Evolutionary conservation across 1,140 invertebrate species (phyloP).

Genomic region (Cataglyphis hispanica): DNA sequence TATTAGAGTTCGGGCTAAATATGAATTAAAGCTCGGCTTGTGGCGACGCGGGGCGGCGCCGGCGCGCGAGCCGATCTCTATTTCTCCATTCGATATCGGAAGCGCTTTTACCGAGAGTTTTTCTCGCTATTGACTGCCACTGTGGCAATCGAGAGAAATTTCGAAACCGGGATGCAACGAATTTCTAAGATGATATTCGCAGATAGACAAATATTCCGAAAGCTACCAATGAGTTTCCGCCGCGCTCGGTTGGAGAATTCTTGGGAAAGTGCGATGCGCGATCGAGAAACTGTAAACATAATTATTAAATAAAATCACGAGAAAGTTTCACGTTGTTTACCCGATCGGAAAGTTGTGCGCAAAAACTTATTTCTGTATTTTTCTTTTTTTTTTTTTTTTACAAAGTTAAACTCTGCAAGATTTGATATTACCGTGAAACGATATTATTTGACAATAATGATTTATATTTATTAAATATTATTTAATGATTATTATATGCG

Average conservation of each 20-base stretch:
- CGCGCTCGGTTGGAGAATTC: conserved; percentile 16
- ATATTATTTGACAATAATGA: neutral
- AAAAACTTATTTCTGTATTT: conserved; percentile 19
- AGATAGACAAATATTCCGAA: conserved; percentile 59
- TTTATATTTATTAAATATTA: neutral
- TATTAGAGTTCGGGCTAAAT: conserved; percentile 43
- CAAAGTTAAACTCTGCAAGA: neutral
- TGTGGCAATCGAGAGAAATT: conserved; percentile 35
- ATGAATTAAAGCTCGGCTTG: conserved; percentile 42
- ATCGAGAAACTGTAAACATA: conserved; percentile 53
- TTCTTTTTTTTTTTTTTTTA: neutral
- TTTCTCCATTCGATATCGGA: conserved; percentile 41
- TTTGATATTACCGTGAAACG: neutral
- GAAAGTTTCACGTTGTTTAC: conserved; percentile 42
- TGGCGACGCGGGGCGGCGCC: neutral
- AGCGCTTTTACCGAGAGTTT: conserved; percentile 40
- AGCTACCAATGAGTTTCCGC: conserved; percentile 33
- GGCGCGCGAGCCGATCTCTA: neutral
- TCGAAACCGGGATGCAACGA: conserved; percentile 27
- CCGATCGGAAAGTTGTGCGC: neutral
- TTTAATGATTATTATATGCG: neutral
- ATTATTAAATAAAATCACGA: conserved; percentile 58
- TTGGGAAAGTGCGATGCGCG: conserved; percentile 9
- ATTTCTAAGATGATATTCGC: conserved; percentile 32
- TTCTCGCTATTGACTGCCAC: conserved; percentile 2